Percentiles rank a stretch among this genome's conserved stretches.
These are phyloP conservation scores for Amblyteles armatorius DNA, from an alignment of 2,888 invertebrate species.

Conservation along the genomic window DNA sequence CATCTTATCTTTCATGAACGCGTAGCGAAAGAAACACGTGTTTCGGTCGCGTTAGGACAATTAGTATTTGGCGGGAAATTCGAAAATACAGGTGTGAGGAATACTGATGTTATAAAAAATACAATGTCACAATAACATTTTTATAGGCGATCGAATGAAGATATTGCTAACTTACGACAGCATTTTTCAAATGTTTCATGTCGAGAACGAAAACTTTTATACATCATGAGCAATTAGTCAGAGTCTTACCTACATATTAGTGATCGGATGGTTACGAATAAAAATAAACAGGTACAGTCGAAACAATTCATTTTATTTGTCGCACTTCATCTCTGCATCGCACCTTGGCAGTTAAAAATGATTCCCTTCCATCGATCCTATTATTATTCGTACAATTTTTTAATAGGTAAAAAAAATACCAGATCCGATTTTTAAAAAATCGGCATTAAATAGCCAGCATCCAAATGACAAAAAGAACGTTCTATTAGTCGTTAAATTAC, in stretches of 20 bases:
- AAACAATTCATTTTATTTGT: conserved; percentile 15
- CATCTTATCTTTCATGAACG: background rate
- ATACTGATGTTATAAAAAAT: background rate
- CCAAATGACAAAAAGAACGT: background rate
- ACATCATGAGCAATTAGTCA: background rate
- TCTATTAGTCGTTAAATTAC: background rate
- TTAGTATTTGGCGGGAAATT: conserved; percentile 56
- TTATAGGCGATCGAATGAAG: background rate
- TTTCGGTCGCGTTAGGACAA: background rate
- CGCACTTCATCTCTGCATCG: background rate
- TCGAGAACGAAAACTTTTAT: background rate
- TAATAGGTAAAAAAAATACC: background rate
- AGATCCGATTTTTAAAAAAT: background rate
- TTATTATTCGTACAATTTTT: background rate
- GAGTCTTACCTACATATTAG: background rate
- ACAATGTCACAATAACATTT: background rate
- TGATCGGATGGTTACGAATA: background rate
- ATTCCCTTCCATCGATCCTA: background rate
- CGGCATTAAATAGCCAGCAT: conserved; percentile 2
- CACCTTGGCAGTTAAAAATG: conserved; percentile 5
- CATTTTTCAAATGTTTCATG: background rate
- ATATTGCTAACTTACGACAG: no score
- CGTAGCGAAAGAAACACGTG: conserved; percentile 6
- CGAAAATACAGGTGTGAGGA: conserved; percentile 33
- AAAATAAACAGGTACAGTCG: background rate